Base-by-base conservation (phyloP, 2,113 vertebrate species). In the Sisor rabdophorus region DNA sequence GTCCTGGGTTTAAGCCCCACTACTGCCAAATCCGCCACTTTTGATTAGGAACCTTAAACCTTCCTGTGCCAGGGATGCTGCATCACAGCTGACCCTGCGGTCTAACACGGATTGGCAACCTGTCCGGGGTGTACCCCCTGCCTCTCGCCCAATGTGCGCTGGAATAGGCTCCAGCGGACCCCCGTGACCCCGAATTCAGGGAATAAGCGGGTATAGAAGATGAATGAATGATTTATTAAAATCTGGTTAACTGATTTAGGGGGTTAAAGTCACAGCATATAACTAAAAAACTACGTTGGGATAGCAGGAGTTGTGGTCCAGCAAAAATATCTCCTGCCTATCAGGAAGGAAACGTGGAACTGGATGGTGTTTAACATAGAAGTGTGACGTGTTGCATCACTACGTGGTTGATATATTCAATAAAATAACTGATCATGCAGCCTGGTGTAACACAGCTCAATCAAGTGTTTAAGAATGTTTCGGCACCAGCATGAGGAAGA, bases 401-500 rank as follows among this genome's bases (percentile, higher is more conserved):
- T 60, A 26, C 1, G 9, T 6, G 28, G 8, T 7, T 32, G 28
- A 61, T 32, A 8, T 19, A 61, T 4, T 1, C 13, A 58, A 16
- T 28, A 3, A 26, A 10, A 58, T 15, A 1, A 40, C 20, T 44
- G 11, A 70, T 64, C 11, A 2, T 24, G 40, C 0, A 24, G n/a
- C 13, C 40, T 11, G 7, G 61, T 4, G 17, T n/a, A 11, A 20
- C 1, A 19, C 28, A 32, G 4, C 48, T 13, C 53, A 55, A 55
- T 16, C 11, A 11, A 70, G 26, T 2, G 16, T 32, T 53, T 63
- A n/a, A 73, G 58, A 11, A 12, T 13, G 68, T 81, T 73, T 36
- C 79, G 73, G 67, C 79, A 69, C 70, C 64, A 55, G 52, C 16
- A 48, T 48, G 13, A 76, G 59, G 24, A 61, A 32, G 58, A 72